Evolutionary conservation across 2,797 vertebrate genomes (phyloP).

Genomic region (Oreortyx pictus): DNA sequence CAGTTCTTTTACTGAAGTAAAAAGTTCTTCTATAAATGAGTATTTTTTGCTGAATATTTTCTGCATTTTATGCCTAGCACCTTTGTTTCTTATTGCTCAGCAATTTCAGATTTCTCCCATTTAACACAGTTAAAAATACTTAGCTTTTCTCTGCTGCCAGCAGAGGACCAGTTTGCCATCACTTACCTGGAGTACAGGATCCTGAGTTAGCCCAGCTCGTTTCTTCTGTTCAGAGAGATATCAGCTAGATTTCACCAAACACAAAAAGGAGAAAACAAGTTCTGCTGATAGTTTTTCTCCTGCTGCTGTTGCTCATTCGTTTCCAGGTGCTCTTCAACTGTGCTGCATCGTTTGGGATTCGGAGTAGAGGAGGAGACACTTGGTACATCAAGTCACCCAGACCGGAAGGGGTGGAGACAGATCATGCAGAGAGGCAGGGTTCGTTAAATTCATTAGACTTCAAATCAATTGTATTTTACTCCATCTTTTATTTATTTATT

Average conservation of each 20-base stretch:
- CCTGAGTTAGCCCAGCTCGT: background rate
- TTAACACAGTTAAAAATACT: background rate
- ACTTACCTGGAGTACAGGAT: constrained; percentile 64
- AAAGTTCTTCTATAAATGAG: background rate
- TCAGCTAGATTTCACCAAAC: background rate
- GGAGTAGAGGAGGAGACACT: constrained; percentile 52
- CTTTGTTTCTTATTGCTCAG: background rate
- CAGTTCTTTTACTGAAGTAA: background rate
- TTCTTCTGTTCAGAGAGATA: constrained; percentile 17
- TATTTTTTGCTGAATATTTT: background rate
- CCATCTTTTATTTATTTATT: background rate
- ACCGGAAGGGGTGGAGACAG: constrained; percentile 58
- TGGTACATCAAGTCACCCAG: background rate
- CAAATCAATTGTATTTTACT: background rate
- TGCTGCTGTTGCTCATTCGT: constrained; percentile 24
- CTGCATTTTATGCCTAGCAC: background rate
- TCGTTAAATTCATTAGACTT: constrained; percentile 1
- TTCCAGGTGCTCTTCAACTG: constrained; percentile 30
- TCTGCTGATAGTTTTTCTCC: background rate
- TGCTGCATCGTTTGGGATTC: constrained; percentile 31
- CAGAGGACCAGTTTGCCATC: background rate
- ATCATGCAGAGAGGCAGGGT: constrained; percentile 20
- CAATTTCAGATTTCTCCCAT: constrained; percentile 21
- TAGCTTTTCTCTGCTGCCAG: background rate
- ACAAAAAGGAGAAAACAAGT: background rate